These are phyloP conservation scores for Protosalanx chinensis DNA, from an alignment of 2,797 vertebrate genomes.

Conservation along the genomic window DNA sequence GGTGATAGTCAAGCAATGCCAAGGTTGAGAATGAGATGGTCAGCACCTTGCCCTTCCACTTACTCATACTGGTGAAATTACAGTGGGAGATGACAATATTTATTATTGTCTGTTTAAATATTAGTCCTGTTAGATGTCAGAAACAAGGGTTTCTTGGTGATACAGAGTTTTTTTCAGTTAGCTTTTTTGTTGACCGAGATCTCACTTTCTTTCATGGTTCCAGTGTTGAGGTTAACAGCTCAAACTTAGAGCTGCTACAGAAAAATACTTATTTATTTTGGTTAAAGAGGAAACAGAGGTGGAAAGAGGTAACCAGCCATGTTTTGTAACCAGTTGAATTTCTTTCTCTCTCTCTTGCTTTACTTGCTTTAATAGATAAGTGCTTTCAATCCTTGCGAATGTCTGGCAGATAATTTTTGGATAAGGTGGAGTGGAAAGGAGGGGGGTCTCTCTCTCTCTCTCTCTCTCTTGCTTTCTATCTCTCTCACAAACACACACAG, in stretches of 20 bases:
- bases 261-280: slow-evolving; percentile 26
- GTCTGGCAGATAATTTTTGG: slow-evolving; percentile 76
- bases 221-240: slow-evolving; percentile 24
- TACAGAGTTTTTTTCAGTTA: neutral
- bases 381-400: slow-evolving; percentile 68
- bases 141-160: slow-evolving; percentile 19
- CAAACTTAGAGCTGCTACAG: slow-evolving; percentile 4
- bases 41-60: slow-evolving; percentile 5
- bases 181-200: too few relatives aligned
- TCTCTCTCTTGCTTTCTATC: slow-evolving; percentile 24
- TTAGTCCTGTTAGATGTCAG: slow-evolving; percentile 14
- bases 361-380: slow-evolving; percentile 60
- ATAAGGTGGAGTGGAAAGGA: slow-evolving; percentile 55
- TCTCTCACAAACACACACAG: slow-evolving; percentile 1
- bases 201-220: neutral
- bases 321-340: slow-evolving; percentile 41
- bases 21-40: slow-evolving; percentile 5
- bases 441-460: slow-evolving; percentile 25
- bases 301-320: slow-evolving; percentile 49
- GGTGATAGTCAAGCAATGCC: neutral
- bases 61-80: slow-evolving; percentile 24
- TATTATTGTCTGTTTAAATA: slow-evolving; percentile 14
- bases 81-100: neutral
- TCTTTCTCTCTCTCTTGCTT: slow-evolving; percentile 32
- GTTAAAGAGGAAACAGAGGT: slow-evolving; percentile 35